Conservation (phyloP, 2,113 vertebrate genomes). For the Trogon surrucura region DNA sequence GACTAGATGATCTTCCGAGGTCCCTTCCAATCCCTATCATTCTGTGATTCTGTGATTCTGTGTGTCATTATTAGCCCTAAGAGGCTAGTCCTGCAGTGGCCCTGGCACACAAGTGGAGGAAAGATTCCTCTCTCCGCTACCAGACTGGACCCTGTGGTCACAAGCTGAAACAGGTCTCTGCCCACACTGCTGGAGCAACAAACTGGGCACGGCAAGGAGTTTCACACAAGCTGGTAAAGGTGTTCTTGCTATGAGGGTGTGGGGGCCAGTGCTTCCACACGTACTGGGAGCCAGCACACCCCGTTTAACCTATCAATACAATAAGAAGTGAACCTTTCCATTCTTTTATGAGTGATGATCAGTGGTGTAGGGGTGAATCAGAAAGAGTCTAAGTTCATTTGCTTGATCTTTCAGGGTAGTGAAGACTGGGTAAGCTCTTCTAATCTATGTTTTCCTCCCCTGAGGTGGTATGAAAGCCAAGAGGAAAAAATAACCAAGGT, state of each 20-base stretch:
- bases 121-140: not conserved
- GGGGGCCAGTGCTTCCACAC: not conserved
- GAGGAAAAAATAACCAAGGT: slow-evolving; percentile 30
- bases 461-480: not conserved
- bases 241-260: not conserved
- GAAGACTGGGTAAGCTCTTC: not conserved
- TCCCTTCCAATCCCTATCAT: too few species aligned
- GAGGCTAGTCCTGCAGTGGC: not conserved
- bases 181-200: not conserved
- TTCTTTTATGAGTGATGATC: not conserved
- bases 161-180: not conserved
- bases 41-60: too few species aligned
- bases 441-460: not conserved
- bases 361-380: not conserved
- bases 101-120: fast-evolving
- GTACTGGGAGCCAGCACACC: not conserved
- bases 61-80: not conserved
- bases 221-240: not conserved
- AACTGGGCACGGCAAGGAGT: not conserved
- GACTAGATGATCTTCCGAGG: too few species aligned
- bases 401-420: not conserved
- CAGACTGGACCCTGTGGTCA: not conserved
- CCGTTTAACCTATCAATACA: not conserved
- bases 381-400: not conserved
- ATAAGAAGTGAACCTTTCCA: not conserved